Conservation (phyloP, 2,888 invertebrate genomes). For the Eilema sororculum region DNA sequence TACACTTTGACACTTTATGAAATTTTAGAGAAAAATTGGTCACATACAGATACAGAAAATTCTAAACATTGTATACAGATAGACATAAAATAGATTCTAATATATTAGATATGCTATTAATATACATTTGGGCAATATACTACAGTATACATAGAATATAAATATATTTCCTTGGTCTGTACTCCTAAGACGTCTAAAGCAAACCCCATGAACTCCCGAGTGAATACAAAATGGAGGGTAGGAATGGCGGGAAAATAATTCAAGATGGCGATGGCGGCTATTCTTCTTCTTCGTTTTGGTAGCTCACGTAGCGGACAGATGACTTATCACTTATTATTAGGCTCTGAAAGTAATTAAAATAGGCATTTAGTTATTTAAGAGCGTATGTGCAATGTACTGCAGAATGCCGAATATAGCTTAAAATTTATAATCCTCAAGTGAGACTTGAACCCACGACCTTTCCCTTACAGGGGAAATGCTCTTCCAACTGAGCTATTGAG, state of each 20-base stretch:
- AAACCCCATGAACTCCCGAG: constrained; percentile 55
- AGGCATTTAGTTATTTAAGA: neutral
- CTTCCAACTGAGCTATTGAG: no score
- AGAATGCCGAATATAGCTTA: no score
- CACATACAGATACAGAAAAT: constrained; percentile 36
- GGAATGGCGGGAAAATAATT: constrained; percentile 16
- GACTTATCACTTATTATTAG: constrained; percentile 96
- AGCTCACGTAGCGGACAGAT: constrained; percentile 97
- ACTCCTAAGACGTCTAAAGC: constrained; percentile 45
- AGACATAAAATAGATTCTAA: constrained; percentile 50
- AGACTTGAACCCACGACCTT: no score
- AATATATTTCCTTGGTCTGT: constrained; percentile 41
- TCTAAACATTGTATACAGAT: constrained; percentile 48
- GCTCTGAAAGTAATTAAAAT: constrained; percentile 87
- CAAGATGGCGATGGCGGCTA: constrained; percentile 65
- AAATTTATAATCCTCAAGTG: no score
- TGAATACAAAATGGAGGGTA: constrained; percentile 39
- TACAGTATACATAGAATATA: constrained; percentile 66
- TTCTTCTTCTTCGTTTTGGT: constrained; percentile 97
- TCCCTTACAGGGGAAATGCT: no score
- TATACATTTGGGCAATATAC: constrained; percentile 61
- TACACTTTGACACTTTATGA: constrained; percentile 24
- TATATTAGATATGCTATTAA: constrained; percentile 59
- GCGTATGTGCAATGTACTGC: no score
- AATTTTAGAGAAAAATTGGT: constrained; percentile 25